These are phyloP conservation scores for Brevipalpus yothersi DNA, from an alignment of 1,140 invertebrate genomes.

Conservation along the genomic window DNA sequence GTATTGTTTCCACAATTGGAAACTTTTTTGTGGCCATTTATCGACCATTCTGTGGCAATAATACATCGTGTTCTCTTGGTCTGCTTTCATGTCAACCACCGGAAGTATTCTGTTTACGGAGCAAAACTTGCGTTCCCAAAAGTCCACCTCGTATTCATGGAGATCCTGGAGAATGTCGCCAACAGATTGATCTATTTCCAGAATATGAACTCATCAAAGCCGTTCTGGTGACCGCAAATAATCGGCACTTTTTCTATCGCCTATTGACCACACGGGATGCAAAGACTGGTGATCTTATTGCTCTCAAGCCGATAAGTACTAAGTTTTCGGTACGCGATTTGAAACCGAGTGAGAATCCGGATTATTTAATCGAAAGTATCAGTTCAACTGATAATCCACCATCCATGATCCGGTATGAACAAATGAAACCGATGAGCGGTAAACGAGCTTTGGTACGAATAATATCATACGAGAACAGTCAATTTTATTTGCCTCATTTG, in stretches of 20 bases:
- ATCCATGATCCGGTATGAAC: not conserved
- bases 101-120: not conserved
- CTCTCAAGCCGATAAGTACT: not conserved
- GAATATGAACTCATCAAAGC: not conserved
- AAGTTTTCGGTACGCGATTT: not conserved
- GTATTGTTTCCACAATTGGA: conserved; percentile 6
- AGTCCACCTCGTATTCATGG: not conserved
- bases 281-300: not conserved
- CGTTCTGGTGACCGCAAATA: not conserved
- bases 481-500: conserved; percentile 5
- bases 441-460: conserved; percentile 3
- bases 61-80: not conserved
- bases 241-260: not conserved
- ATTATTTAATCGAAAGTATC: not conserved
- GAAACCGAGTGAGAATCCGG: not conserved
- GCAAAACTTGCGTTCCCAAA: not conserved
- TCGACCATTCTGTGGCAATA: conserved; percentile 1
- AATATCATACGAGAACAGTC: conserved; percentile 3
- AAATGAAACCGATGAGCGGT: not conserved
- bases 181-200: not conserved
- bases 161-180: not conserved
- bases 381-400: not conserved
- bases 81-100: not conserved
- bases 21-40: conserved; percentile 5
- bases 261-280: not conserved